Evolutionary conservation across 92 coral and sea anemone genomes (phyloP), one percentile per base, ranked within the genome.

Genomic region (Epizoanthus rinbou): DNA sequence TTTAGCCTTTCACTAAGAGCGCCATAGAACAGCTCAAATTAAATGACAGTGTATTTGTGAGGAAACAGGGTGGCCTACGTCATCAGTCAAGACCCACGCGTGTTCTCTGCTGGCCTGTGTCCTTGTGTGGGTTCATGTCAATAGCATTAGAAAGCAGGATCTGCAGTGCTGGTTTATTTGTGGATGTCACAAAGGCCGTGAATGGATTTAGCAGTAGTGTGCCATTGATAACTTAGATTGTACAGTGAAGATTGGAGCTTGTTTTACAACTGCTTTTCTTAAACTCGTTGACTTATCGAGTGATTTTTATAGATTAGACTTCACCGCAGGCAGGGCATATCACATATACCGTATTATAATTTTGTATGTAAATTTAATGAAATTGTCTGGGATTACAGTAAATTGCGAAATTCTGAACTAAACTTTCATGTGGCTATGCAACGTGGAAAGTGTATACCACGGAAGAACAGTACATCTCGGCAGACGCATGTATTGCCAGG

Each of bases 21-120:
- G 57, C 64, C 69, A 76, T 18, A 37, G 81, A 41, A 41, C 31
- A 25, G 15, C 35, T 76, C 56, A 76, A 76, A 76, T 68, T 57
- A 76, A 76, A 22, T 76, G 81, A 76, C 81, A 58, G 59, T 76
- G 53, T 76, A 15, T 76, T 76, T 76, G 69, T 39, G 14, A 35
- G 82, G 71, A 62, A 41, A 78, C 82, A 76, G 82, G 43, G 18
- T 57, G 15, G 9, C 21, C 41, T 35, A 62, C 82, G 71, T 78
- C 82, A 78, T 17, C 0, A 16, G 82, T 28, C 39, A 78, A 63
- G 71, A 62, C 82, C 82, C 82, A 78, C 82, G 82, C 82, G 82
- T 35, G 82, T 59, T 78, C 54, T 41, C 4, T 59, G 70, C 82
- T 33, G 23, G 24, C 22, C 65, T n/a, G 22, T 59, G 45, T 45